A percentile compares a stretch with the other conserved stretches of the same genome.
Conservation (phyloP, 2,797 vertebrate species). For the Eurystomus glaucurus region DNA sequence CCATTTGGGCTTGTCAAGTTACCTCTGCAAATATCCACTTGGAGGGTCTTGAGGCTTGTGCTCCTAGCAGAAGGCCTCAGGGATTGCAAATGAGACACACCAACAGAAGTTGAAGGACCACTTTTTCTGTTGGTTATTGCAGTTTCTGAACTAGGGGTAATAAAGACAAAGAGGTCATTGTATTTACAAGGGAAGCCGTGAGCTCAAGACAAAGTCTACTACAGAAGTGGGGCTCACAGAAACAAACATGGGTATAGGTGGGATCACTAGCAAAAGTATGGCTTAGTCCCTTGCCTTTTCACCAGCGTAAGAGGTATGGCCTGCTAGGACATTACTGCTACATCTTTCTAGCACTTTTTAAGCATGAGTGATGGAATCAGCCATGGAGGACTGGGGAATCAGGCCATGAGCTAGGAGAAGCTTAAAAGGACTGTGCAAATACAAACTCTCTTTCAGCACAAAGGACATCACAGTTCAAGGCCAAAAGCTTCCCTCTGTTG, state of each 20-base stretch:
- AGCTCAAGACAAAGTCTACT: background rate
- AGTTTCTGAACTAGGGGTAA: background rate
- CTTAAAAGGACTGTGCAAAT: constrained; percentile 47
- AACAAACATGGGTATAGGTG: background rate
- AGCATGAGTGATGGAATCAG: background rate
- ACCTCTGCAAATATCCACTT: background rate
- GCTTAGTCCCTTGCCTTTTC: background rate
- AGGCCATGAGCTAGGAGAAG: constrained; percentile 3
- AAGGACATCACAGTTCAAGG: constrained; percentile 29
- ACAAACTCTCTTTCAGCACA: constrained; percentile 8
- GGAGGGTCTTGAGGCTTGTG: background rate
- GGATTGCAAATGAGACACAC: background rate
- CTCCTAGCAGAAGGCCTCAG: background rate
- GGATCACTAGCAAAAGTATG: background rate
- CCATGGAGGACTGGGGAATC: background rate
- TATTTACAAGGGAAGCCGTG: background rate
- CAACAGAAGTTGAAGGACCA: background rate
- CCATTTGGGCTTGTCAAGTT: background rate
- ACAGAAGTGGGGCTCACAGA: background rate
- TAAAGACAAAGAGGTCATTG: background rate
- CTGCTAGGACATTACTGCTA: background rate
- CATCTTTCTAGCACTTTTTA: background rate
- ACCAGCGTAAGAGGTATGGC: background rate
- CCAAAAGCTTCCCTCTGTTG: constrained; percentile 38
- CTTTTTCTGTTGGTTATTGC: background rate